phyloP scores from a whole-genome alignment of 2,113 vertebrate species.

The Mesembrinibis cayennensis region DNA sequence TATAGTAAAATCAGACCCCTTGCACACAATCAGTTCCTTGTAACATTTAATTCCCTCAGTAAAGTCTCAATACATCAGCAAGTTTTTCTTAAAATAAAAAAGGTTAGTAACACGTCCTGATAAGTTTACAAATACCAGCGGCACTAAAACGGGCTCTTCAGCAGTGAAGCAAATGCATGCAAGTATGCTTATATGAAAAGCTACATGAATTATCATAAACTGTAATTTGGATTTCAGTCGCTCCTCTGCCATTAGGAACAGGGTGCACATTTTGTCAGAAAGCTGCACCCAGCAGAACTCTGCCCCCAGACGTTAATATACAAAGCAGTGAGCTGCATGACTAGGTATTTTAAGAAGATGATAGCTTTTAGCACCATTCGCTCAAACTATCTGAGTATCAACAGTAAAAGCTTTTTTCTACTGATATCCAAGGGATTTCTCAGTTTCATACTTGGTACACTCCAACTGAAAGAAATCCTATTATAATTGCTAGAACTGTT shows the following conservation, averaged over 20 bases:
- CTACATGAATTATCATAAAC: not conserved
- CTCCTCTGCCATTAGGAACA: not conserved
- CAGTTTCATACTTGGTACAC: not conserved
- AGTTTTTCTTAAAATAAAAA: not conserved
- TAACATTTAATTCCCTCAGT: not conserved
- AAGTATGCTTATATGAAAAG: not conserved
- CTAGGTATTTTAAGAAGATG: not conserved
- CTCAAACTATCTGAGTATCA: not conserved
- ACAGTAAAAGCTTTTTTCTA: not conserved
- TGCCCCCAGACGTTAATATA: not conserved
- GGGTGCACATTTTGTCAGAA: not conserved
- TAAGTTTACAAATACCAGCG: not conserved
- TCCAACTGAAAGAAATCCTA: not conserved
- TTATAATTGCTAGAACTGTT: not conserved
- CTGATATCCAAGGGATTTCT: not conserved
- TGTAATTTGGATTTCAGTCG: not conserved
- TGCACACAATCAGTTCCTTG: not conserved
- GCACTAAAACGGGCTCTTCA: not conserved
- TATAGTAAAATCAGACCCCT: not conserved
- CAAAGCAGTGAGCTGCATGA: not conserved
- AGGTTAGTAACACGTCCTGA: not conserved
- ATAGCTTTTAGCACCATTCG: not conserved
- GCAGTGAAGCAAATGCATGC: not conserved
- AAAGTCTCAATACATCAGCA: not conserved
- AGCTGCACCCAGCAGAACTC: not conserved